Evolutionary conservation across 2,113 vertebrate genomes (phyloP).

Genomic region (Entelurus aequoreus): DNA sequence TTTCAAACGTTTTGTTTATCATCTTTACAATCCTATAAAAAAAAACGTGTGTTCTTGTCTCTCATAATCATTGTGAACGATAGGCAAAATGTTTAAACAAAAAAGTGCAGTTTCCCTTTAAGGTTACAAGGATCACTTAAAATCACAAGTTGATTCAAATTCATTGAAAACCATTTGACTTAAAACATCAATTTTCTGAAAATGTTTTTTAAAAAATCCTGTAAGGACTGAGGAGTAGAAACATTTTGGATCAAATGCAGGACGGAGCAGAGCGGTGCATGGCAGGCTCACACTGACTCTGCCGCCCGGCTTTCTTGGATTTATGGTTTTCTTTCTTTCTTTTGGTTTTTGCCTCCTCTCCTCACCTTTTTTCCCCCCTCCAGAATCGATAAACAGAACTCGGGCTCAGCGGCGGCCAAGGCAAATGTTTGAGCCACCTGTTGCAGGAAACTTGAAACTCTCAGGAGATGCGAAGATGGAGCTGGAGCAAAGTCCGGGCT

Average conservation of each 20-base stretch:
- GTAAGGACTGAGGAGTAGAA: too few relatives aligned
- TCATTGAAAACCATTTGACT: too few relatives aligned
- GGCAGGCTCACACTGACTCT: not conserved
- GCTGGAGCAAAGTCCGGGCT: conserved; percentile 44
- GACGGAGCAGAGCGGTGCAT: too few relatives aligned
- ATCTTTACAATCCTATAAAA: too few relatives aligned
- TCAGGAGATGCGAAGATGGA: conserved; percentile 64
- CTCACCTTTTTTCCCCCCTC: conserved; percentile 23
- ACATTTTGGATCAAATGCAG: too few relatives aligned
- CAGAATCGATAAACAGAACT: conserved; percentile 65
- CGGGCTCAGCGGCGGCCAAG: conserved; percentile 70
- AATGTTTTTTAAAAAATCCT: conserved; percentile 14
- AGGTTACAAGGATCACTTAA: too few relatives aligned
- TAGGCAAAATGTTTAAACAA: too few relatives aligned
- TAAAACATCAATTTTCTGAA: conserved; percentile 40
- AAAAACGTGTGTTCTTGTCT: too few relatives aligned
- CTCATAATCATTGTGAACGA: too few relatives aligned
- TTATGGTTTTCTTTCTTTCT: conserved; percentile 10
- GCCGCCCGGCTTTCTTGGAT: conserved; percentile 5
- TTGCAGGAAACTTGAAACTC: conserved; percentile 74
- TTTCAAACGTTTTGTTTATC: too few relatives aligned
- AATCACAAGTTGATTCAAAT: too few relatives aligned
- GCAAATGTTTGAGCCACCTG: conserved; percentile 81
- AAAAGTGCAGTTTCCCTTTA: too few relatives aligned
- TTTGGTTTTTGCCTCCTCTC: conserved; percentile 28